Base-by-base conservation (phyloP, 2,113 vertebrate genomes). In the Tinamus guttatus region DNA sequence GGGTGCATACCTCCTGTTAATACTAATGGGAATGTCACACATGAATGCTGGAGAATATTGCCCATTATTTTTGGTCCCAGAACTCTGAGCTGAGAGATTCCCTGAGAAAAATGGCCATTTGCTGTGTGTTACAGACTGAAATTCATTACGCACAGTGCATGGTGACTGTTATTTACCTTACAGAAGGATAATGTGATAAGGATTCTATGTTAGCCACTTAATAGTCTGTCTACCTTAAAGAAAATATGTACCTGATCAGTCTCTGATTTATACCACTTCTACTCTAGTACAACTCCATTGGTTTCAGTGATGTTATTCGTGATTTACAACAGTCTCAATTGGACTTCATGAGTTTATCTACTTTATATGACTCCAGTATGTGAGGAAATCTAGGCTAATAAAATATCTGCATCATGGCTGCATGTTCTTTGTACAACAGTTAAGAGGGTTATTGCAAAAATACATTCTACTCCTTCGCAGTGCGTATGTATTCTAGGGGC, bases 61-160 rank as follows among this genome's bases (percentile, higher is more conserved):
- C 90, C 94, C 96, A 95, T 97, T 96, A 97, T 95, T 97, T 96
- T 96, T 96, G 94, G 90, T 96, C 88, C 85, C 90, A 88, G 86
- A 88, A 88, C 93, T 93, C 85, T 88, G 76, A 93, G 94, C 82
- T 73, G 95, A 86, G 69, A 92, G 85, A 94, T 96, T 95, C 88
- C 36, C 59, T 41, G 88, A 96, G 90, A 96, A 96, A 97, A 97
- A 97, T 93, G 93, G 88, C 88, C 92, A 85, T 95, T 96, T 95
- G 87, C 89, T 97, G 81, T 76, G 68, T 45, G 67, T 86, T 82
- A 49, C 80, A 81, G 85, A 65, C 92, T 95, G 83, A 90, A 90
- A 96, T 96, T 96, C 94, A 94, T 96, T 94, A 94, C 43, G 81
- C 49, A 69, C 88, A 54, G 88, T 79, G 77, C 81, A 54, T 45